Percentiles rank a stretch among this genome's conserved stretches.
phyloP scores from a whole-genome alignment of 2,888 invertebrate species.

The Sipha maydis region DNA sequence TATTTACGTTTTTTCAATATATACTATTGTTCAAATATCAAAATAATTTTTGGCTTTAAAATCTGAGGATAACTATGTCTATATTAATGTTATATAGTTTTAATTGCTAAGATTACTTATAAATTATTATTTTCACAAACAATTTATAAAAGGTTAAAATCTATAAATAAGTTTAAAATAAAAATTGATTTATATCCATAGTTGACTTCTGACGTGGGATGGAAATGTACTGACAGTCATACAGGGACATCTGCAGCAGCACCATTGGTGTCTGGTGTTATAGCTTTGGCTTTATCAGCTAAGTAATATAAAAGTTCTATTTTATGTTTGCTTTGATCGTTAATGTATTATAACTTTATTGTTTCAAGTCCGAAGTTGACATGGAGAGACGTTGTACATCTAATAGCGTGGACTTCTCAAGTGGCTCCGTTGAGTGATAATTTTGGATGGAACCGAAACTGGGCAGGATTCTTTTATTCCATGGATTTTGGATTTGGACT shows the following conservation, averaged over 20 bases:
- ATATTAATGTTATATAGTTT: too few species aligned
- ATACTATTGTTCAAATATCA: too few species aligned
- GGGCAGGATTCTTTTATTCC: constrained; percentile 83
- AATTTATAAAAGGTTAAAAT: too few species aligned
- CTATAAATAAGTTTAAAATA: not conserved
- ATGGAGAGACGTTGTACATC: constrained; percentile 92
- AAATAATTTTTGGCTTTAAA: not conserved
- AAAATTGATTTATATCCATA: constrained; percentile 67
- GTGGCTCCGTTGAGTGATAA: constrained; percentile 75
- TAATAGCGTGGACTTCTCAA: constrained; percentile 87
- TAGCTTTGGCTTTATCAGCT: constrained; percentile 85
- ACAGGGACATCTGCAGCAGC: constrained; percentile 95
- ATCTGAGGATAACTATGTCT: too few species aligned
- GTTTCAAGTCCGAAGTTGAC: constrained; percentile 78
- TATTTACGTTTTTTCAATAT: not conserved
- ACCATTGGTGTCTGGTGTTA: constrained; percentile 89
- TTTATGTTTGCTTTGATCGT: not conserved
- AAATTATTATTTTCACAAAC: too few species aligned
- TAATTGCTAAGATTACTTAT: too few species aligned
- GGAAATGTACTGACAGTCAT: constrained; percentile 86
- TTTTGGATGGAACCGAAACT: constrained; percentile 82
- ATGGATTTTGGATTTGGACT: constrained; percentile 89
- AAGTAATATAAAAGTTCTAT: constrained; percentile 74
- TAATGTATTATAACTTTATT: not conserved
- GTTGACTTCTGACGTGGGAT: constrained; percentile 87